These are phyloP conservation scores for Augochlorella aurata DNA, from an alignment of 2,888 invertebrate genomes.

Conservation along the genomic window DNA sequence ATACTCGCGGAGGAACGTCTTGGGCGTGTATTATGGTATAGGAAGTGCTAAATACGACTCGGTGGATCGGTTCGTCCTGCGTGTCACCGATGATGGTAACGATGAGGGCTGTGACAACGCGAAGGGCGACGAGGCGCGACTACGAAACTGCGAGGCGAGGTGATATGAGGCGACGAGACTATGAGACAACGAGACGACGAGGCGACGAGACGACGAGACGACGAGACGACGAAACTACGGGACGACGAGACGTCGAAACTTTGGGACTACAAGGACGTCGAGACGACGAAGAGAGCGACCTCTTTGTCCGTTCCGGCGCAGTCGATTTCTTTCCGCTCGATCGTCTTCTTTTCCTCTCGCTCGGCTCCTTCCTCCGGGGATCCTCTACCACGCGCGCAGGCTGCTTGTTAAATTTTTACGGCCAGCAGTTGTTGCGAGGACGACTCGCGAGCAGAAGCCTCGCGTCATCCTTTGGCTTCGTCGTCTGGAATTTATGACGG, in stretches of 20 bases:
- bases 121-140: too few relatives aligned
- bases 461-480: conserved; percentile 43
- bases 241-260: neutral
- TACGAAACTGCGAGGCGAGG: neutral
- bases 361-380: conserved; percentile 6
- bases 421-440: conserved; percentile 59
- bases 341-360: conserved; percentile 21
- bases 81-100: neutral
- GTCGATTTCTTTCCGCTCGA: conserved; percentile 34
- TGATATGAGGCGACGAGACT: neutral
- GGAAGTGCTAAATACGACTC: neutral
- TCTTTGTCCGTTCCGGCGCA: conserved; percentile 24
- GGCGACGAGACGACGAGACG: neutral
- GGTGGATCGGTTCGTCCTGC: neutral
- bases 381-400: conserved; percentile 19
- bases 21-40: neutral
- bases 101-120: too few relatives aligned
- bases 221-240: neutral
- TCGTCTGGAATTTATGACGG: conserved; percentile 46
- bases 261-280: neutral
- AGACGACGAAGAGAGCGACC: neutral
- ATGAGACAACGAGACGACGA: neutral
- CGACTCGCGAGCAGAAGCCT: conserved; percentile 15
- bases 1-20: neutral
- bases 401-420: conserved; percentile 75